Percentiles rank a stretch among this genome's conserved stretches.
Evolutionary conservation across 2,888 invertebrate species (phyloP).

Genomic region (Tetramorium bicarinatum): DNA sequence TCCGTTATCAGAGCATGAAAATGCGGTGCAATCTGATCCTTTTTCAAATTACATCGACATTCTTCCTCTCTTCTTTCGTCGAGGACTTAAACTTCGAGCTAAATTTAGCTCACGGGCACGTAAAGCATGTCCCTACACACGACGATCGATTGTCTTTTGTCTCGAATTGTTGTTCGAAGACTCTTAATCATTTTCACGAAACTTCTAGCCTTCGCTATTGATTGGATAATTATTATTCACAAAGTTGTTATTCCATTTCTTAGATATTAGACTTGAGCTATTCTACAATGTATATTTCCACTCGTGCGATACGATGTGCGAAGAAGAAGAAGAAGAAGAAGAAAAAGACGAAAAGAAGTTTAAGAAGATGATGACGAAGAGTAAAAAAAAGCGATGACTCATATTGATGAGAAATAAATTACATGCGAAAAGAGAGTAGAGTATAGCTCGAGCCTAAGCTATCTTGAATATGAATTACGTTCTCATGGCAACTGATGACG

Average conservation of each 20-base stretch:
- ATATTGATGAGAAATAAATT: conserved; percentile 44
- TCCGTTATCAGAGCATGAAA: not conserved
- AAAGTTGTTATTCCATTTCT: not conserved
- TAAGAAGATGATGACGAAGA: not conserved
- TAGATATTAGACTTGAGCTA: conserved; percentile 17
- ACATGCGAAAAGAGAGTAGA: conserved; percentile 11
- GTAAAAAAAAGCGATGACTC: conserved; percentile 21
- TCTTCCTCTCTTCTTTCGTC: not conserved
- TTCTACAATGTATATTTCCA: not conserved
- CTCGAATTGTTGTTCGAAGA: conserved; percentile 20
- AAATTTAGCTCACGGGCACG: conserved; percentile 52
- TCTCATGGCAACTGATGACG: conserved; percentile 39
- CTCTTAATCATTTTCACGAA: conserved; percentile 7
- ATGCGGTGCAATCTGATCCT: not conserved
- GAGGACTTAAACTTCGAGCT: conserved; percentile 25
- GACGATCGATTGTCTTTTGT: conserved; percentile 44
- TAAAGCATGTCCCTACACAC: conserved; percentile 33
- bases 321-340: not conserved
- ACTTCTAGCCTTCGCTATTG: conserved; percentile 27
- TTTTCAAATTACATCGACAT: not conserved
- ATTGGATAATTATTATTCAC: conserved; percentile 27
- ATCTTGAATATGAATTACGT: conserved; percentile 38
- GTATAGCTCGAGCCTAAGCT: conserved; percentile 12
- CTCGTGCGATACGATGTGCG: not conserved
- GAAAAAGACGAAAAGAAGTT: not conserved